Evolutionary conservation across 2,113 vertebrate genomes (phyloP), one percentile per base, ranked within the genome.

Genomic region (Triplophysa dalaica): DNA sequence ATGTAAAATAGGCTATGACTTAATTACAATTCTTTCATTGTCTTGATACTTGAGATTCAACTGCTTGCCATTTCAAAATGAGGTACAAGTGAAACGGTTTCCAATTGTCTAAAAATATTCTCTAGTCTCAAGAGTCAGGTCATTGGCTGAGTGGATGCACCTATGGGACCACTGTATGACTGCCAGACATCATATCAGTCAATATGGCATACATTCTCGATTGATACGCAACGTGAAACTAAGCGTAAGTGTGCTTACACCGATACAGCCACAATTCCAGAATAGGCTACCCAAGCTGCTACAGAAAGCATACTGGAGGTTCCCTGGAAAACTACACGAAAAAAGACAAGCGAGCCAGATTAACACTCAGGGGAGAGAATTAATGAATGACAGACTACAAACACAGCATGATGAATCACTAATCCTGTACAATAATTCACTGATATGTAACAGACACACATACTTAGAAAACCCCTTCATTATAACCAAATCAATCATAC

Each of bases 321-420:
- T 75, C 75, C 69, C 65, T 58, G 72, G 79, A 70, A 83, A 58
- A 24, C 69, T 77, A 64, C 38, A 75, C 56, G 64, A n/a, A 26
- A 50, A 67, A 67, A 45, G 69, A 78, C 45, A 72, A 74, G 41
- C 41, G 69, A 75, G 21, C 58, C 48, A 62, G 48, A 69, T 29
- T 60, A 74, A 54, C 62, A 61, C 75, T 70, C 50, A 22, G 65
- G 75, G 58, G 26, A 54, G 14, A 58, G 50, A 75, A 43, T 33
- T 74, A 74, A 78, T 77, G 75, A 81, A 63, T 70, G 68, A 21
- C 70, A 63, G 61, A 29, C 74, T 60, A 74, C 54, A 84, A 80
- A 81, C 61, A 67, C 22, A 78, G 54, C 41, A 60, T 24, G 54
- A 70, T 77, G 62, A 84, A 81, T 81, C 82, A 84, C 50, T 12